phyloP scores from a whole-genome alignment of 2,113 vertebrate genomes.

The Corynorhinus townsendii region DNA sequence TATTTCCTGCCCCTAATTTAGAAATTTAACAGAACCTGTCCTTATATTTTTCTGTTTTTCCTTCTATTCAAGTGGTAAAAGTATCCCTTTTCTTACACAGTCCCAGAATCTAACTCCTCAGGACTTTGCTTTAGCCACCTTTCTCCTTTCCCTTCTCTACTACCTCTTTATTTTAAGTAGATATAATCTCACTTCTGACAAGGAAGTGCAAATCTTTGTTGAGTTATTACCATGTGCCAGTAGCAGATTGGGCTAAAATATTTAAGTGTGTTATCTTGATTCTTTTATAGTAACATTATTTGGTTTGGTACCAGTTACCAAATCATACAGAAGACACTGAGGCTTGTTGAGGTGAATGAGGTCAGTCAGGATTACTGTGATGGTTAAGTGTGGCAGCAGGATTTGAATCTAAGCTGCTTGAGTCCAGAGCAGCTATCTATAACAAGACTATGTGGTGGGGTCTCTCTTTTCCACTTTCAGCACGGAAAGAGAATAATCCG shows the following conservation, averaged over 20 bases:
- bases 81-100: neutral
- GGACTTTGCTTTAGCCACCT: neutral
- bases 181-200: neutral
- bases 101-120: neutral
- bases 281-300: neutral
- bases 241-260: neutral
- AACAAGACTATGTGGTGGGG: too few species aligned
- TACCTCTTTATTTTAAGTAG: neutral
- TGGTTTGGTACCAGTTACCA: neutral
- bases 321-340: neutral
- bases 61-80: neutral
- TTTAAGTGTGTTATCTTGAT: neutral
- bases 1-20: slow-evolving; percentile 21
- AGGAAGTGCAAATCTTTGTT: neutral
- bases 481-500: too few species aligned
- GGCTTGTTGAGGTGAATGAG: neutral
- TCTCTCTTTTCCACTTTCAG: too few species aligned
- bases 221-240: neutral
- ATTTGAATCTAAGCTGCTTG: slow-evolving; percentile 24
- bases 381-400: neutral
- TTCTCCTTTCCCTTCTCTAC: neutral
- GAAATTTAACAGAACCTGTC: slow-evolving; percentile 2
- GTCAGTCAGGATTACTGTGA: neutral
- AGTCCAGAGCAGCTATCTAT: neutral
- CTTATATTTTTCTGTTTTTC: neutral